Conservation (phyloP, 1,140 invertebrate species). For the Cotesia glomerata region DNA sequence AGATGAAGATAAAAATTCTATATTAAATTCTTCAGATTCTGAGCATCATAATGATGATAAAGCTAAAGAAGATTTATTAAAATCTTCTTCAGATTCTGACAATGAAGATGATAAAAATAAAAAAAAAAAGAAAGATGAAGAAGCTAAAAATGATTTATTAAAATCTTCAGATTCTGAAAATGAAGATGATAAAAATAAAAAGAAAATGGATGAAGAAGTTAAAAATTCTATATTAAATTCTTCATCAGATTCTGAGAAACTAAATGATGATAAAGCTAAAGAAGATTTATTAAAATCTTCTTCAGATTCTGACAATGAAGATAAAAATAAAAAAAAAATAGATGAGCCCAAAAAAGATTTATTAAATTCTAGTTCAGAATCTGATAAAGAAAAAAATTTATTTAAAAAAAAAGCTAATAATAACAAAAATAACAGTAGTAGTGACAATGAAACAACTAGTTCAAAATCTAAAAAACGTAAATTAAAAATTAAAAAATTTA, state of each 20-base stretch:
- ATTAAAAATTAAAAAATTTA: conserved; percentile 29
- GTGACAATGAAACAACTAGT: conserved; percentile 13
- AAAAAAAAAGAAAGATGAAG: not conserved
- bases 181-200: not conserved
- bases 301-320: not conserved
- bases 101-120: not conserved
- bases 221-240: not conserved
- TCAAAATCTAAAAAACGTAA: conserved; percentile 22
- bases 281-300: too few relatives aligned
- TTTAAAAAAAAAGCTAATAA: not conserved
- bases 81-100: not conserved
- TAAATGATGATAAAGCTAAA: not conserved
- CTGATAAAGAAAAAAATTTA: not conserved
- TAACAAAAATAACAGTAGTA: not conserved
- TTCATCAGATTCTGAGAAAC: not conserved
- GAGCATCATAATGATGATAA: not conserved
- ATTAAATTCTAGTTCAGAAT: not conserved
- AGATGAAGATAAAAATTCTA: not conserved
- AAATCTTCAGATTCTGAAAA: not conserved
- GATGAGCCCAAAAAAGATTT: too few relatives aligned
- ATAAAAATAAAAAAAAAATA: not conserved
- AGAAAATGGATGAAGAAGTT: not conserved
- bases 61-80: not conserved
- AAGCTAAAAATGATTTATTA: not conserved
- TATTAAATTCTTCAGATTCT: not conserved